phyloP scores from a whole-genome alignment of 2,113 vertebrate species.

The Eretmochelys imbricata region DNA sequence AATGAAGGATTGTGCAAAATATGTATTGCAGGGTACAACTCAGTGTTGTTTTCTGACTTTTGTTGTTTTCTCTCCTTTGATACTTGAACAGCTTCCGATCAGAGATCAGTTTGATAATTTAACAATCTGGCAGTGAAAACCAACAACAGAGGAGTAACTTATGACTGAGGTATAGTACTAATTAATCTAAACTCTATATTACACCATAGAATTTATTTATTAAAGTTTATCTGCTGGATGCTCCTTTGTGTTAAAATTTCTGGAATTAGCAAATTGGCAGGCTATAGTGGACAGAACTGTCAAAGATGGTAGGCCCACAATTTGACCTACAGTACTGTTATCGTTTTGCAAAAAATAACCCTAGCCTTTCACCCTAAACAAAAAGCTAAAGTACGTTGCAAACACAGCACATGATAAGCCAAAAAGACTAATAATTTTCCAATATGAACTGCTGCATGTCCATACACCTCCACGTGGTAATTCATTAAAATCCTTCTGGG shows the following conservation, averaged over 20 bases:
- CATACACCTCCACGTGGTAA: background rate
- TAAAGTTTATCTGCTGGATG: background rate
- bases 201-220: background rate
- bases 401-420: background rate
- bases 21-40: background rate
- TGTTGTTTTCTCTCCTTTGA: background rate
- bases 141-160: background rate
- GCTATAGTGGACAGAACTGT: background rate
- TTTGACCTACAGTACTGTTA: background rate
- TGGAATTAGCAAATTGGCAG: background rate
- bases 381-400: background rate
- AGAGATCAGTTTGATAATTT: background rate
- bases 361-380: background rate
- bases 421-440: background rate
- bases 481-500: background rate
- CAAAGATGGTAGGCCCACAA: background rate
- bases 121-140: no score
- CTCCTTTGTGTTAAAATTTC: background rate
- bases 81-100: background rate
- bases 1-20: background rate
- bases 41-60: background rate
- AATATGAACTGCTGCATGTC: background rate
- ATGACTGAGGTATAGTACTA: conserved; percentile 40
- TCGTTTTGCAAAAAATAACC: background rate
- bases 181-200: background rate